Conservation (phyloP, 2,113 vertebrate genomes). For the Spilogale gracilis region DNA sequence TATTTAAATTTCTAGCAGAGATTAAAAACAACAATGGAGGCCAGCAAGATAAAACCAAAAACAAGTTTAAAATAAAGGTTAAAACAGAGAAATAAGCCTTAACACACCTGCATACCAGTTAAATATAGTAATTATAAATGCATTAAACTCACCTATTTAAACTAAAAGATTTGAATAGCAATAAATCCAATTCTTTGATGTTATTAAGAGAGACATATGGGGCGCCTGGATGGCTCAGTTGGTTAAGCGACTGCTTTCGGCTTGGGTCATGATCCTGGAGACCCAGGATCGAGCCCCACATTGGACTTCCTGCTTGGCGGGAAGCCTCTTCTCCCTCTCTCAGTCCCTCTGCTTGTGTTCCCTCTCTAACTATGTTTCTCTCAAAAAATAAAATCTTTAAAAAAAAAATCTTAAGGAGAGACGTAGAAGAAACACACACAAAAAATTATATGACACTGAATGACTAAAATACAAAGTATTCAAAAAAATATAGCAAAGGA, state of each 20-base stretch:
- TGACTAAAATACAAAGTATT: neutral
- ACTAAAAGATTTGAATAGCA: neutral
- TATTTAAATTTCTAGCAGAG: neutral
- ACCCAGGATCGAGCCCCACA: no score
- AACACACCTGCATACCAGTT: neutral
- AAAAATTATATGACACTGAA: neutral
- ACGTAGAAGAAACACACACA: neutral
- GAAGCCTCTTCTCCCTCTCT: no score
- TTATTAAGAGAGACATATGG: neutral
- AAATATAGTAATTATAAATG: neutral
- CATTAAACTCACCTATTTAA: neutral
- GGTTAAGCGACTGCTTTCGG: no score
- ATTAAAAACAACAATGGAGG: neutral
- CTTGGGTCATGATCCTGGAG: no score
- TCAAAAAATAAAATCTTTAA: no score
- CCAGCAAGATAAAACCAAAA: neutral
- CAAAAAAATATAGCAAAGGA: neutral
- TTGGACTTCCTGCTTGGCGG: no score
- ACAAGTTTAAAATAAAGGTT: neutral
- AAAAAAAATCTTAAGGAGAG: neutral
- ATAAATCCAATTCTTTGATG: neutral
- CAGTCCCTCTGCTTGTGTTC: no score
- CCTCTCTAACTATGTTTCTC: no score
- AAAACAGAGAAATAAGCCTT: neutral
- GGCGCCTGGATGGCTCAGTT: no score